Conservation (phyloP, 2,113 vertebrate species). For the Jacana jacana region DNA sequence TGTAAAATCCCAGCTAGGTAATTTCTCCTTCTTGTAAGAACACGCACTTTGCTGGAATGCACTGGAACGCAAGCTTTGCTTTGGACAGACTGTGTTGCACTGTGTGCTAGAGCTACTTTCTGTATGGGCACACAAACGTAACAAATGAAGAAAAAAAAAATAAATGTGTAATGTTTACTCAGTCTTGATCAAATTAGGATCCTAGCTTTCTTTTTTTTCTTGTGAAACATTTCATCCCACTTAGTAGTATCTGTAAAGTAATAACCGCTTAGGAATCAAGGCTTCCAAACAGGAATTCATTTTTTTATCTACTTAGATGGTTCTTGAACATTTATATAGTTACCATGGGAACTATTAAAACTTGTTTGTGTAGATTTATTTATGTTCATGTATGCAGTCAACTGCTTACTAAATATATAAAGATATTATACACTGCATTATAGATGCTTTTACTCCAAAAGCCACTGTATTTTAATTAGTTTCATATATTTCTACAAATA, state of each 20-base stretch:
- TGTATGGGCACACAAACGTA: background rate
- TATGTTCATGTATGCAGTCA: background rate
- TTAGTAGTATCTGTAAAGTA: background rate
- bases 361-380: background rate
- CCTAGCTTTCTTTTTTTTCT: background rate
- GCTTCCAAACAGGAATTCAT: background rate
- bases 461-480: background rate
- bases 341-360: slow-evolving; percentile 1
- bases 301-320: background rate
- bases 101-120: background rate
- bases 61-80: background rate
- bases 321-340: background rate
- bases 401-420: background rate
- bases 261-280: background rate
- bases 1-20: background rate
- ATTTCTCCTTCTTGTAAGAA: background rate
- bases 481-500: background rate
- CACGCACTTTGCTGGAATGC: background rate
- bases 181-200: background rate
- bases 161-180: background rate
- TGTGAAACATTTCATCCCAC: background rate
- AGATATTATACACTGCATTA: background rate
- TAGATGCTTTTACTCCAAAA: background rate
- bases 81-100: background rate
- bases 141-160: background rate